Evolutionary conservation across 2,113 vertebrate species (phyloP).

Genomic region (Chloroceryle aenea): DNA sequence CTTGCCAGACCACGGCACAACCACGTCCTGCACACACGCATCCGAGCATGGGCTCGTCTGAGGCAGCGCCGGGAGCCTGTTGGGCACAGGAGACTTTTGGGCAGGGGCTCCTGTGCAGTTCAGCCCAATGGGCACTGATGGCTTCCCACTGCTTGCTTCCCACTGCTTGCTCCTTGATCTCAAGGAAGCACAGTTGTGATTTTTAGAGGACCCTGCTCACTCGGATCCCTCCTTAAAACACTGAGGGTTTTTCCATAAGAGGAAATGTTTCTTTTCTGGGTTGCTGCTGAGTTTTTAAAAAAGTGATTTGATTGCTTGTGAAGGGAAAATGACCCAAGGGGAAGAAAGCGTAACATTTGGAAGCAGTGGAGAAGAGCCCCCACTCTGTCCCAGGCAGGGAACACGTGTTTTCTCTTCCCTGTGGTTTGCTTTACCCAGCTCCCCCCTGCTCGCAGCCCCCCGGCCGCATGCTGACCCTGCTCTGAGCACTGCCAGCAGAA

Average conservation of each 20-base stretch:
- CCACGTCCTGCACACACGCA: fast-evolving
- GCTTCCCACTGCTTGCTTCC: fast-evolving
- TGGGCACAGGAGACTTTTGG: not conserved
- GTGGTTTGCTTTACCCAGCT: not conserved
- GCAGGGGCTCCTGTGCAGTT: not conserved
- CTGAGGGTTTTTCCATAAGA: conserved; percentile 45
- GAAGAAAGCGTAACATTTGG: not conserved
- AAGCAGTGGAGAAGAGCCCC: not conserved
- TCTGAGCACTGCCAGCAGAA: not conserved
- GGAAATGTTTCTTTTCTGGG: conserved; percentile 64
- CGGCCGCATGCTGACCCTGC: fast-evolving
- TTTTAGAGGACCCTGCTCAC: not conserved
- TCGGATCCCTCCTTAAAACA: conserved; percentile 16
- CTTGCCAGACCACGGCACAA: not conserved
- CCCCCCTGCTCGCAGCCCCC: not conserved
- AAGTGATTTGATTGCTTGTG: conserved; percentile 21
- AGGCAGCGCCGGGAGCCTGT: fast-evolving
- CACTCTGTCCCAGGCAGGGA: not conserved
- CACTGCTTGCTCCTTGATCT: fast-evolving
- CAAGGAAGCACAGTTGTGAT: not conserved
- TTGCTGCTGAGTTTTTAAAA: conserved; percentile 36
- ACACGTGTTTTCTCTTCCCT: conserved; percentile 35
- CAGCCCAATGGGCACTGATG: fast-evolving
- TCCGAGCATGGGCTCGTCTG: fast-evolving
- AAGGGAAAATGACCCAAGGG: conserved; percentile 47